Conservation (phyloP, 1,140 invertebrate genomes). For the Anoplolepis gracilipes region DNA sequence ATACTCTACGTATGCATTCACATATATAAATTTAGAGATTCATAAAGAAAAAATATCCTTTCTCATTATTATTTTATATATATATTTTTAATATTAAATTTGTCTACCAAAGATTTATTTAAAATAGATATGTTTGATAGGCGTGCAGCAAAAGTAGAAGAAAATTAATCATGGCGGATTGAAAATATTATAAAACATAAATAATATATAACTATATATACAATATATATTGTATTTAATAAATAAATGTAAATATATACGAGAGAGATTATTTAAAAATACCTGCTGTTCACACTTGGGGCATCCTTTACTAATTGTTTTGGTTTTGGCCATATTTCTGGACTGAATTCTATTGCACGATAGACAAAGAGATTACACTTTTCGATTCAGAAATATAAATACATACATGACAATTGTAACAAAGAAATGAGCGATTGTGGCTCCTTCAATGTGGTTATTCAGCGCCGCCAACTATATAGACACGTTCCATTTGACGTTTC, state of each 20-base stretch:
- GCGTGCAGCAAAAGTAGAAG: not conserved
- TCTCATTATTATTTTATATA: not conserved
- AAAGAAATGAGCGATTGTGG: slow-evolving; percentile 49
- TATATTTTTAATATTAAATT: not conserved
- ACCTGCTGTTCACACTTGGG: slow-evolving; percentile 89
- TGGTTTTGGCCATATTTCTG: slow-evolving; percentile 84
- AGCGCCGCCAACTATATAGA: slow-evolving; percentile 4
- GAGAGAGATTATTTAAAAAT: slow-evolving; percentile 53
- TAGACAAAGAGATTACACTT: slow-evolving; percentile 45
- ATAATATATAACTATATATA: not conserved
- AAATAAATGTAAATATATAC: slow-evolving; percentile 1
- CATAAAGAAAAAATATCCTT: not conserved
- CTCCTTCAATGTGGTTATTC: slow-evolving; percentile 22
- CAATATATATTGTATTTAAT: not conserved
- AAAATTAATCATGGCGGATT: not conserved
- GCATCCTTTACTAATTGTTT: slow-evolving; percentile 88
- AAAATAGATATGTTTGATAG: not conserved
- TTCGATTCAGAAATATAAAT: slow-evolving; percentile 57
- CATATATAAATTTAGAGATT: not conserved
- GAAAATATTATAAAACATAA: not conserved
- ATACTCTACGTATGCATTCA: not conserved
- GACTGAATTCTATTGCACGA: slow-evolving; percentile 16
- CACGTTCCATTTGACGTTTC: no score
- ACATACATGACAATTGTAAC: slow-evolving; percentile 51
- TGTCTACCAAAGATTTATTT: not conserved